Base-by-base conservation (phyloP, 2,888 invertebrate genomes). In the Drosophila pegasa region DNA sequence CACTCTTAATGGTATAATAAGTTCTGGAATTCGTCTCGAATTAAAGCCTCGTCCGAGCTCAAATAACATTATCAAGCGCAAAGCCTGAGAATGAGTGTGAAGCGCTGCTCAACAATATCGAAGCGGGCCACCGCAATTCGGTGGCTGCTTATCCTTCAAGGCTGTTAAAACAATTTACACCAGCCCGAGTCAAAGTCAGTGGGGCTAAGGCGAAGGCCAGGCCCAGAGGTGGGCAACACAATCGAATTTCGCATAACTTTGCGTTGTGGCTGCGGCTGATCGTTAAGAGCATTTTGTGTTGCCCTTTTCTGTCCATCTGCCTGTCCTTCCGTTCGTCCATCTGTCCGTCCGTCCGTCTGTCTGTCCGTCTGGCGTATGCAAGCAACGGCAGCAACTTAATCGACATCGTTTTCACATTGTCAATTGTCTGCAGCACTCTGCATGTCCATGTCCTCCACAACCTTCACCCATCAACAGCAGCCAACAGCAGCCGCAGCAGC, bases 141-240 rank as follows among this genome's bases (percentile, higher is more conserved):
- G 72, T 75, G 80, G 64, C 78, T 68, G 82, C 66, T 85, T 81
- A 87, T 82, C 81, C 85, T 85, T 82, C 88, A 82, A 82, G 81
- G 81, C 88, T 82, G 88, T 82, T 82, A 82, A 82, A 82, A 87
- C 88, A 87, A 82, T 82, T 82, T 82, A 82, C 88, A 82, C 81
- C 78, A 80, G 48, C 59, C 50, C 41, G 60, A 48, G 78, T 65
- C 77, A 62, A 41, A 47, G 68, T 51, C 55, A 51, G 50, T 63
- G 64, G 71, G 43, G 48, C n/a, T 22, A 37, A 31, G 8, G 37
- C 20, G 35, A 33, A 29, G 54, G n/a, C 18, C 14, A 31, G 54
- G 14, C 16, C 8, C 20, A 18, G 14, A 14, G 22, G 18, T 16
- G 25, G 38, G 47, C 38, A 75, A 67, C 66, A 77, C 66, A 77